Evolutionary conservation across 2,888 invertebrate species (phyloP).

Genomic region (Helleia helle): DNA sequence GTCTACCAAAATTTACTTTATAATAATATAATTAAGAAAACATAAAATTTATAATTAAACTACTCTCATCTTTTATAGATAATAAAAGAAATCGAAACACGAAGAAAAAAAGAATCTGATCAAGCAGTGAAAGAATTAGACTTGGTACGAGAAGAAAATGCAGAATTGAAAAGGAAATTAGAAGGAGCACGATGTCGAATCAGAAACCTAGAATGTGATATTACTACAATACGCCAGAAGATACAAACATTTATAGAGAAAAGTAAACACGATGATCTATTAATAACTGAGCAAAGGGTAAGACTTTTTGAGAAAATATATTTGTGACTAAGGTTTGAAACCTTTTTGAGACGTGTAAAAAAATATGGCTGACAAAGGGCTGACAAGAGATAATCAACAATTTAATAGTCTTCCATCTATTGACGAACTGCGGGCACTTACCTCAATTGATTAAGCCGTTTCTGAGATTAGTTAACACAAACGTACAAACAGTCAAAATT

Average conservation of each 20-base stretch:
- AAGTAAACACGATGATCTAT: slow-evolving; percentile 75
- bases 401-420: too few relatives aligned
- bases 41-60: neutral
- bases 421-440: too few relatives aligned
- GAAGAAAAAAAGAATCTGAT: slow-evolving; percentile 74
- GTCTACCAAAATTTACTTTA: too few relatives aligned
- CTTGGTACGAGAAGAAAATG: slow-evolving; percentile 66
- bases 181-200: slow-evolving; percentile 80
- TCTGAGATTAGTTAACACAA: too few relatives aligned
- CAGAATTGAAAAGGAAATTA: slow-evolving; percentile 75
- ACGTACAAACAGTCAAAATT: too few relatives aligned
- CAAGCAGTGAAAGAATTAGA: slow-evolving; percentile 74
- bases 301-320: slow-evolving; percentile 10
- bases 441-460: too few relatives aligned
- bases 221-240: slow-evolving; percentile 71
- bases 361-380: too few relatives aligned
- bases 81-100: slow-evolving; percentile 69
- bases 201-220: slow-evolving; percentile 79
- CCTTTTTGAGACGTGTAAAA: too few relatives aligned
- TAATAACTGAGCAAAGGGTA: slow-evolving; percentile 77
- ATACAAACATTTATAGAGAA: slow-evolving; percentile 76
- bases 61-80: slow-evolving; percentile 28
- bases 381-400: too few relatives aligned
- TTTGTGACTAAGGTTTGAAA: too few relatives aligned
- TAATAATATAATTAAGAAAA: too few relatives aligned